Conservation (phyloP, 2,888 invertebrate genomes). For the Drosophila nr. fundita region DNA sequence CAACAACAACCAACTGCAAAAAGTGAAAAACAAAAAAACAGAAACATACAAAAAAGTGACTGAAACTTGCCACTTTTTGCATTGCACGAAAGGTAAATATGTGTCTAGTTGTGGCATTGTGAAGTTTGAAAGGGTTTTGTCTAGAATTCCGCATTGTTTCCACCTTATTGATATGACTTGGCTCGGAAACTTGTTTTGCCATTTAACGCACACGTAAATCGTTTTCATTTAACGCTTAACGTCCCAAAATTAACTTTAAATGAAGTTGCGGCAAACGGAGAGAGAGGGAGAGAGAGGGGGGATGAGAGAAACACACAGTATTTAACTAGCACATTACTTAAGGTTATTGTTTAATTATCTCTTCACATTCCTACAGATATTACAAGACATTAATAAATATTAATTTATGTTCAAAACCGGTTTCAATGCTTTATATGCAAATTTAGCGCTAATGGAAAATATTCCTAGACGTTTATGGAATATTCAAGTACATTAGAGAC, state of each 20-base stretch:
- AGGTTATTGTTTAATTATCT: background rate
- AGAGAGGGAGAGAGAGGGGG: background rate
- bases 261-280: background rate
- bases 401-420: background rate
- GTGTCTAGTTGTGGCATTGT: slow-evolving; percentile 21
- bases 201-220: background rate
- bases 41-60: slow-evolving; percentile 12
- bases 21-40: background rate
- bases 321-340: too few relatives aligned
- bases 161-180: slow-evolving; percentile 7
- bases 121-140: slow-evolving; percentile 41
- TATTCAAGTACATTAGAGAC: background rate
- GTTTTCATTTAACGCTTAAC: background rate
- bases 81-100: slow-evolving; percentile 39
- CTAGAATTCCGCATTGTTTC: slow-evolving; percentile 26
- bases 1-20: slow-evolving; percentile 38
- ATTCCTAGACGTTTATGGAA: background rate
- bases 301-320: background rate
- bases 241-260: background rate
- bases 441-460: background rate
- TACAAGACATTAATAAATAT: background rate
- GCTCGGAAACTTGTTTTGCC: slow-evolving; percentile 14
- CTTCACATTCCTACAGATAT: background rate
- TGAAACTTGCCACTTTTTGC: slow-evolving; percentile 36
- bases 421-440: background rate